A percentile compares a stretch with the other conserved stretches of the same genome.
These are phyloP conservation scores for Ariopsis seemanni DNA, from an alignment of 2,113 vertebrate genomes.

Conservation along the genomic window DNA sequence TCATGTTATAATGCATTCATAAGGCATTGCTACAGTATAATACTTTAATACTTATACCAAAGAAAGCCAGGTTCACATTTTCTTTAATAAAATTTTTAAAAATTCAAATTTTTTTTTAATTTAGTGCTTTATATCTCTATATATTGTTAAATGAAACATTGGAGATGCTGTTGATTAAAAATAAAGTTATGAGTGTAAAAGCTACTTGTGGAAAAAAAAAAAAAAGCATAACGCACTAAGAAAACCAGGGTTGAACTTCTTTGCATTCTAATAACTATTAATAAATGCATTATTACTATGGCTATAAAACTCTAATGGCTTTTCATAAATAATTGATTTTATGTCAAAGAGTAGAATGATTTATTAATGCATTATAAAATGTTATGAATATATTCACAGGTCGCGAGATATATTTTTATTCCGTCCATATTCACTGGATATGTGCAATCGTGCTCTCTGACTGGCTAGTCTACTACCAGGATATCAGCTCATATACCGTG, in stretches of 20 bases:
- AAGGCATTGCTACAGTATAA: not conserved
- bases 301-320: not conserved
- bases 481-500: no score
- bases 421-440: no score
- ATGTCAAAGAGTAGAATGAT: not conserved
- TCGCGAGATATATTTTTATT: no score
- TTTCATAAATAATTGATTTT: not conserved
- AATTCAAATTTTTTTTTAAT: not conserved
- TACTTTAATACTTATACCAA: not conserved
- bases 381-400: not conserved
- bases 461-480: no score
- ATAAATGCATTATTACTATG: not conserved
- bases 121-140: not conserved
- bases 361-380: slow-evolving; percentile 12
- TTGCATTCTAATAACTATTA: not conserved
- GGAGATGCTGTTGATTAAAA: not conserved
- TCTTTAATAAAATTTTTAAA: not conserved
- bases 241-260: not conserved
- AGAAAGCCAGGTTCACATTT: not conserved
- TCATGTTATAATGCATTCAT: slow-evolving; percentile 9
- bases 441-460: no score
- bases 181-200: not conserved
- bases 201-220: not conserved
- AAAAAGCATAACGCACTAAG: not conserved
- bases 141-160: not conserved